Percentiles rank a stretch among this genome's conserved stretches.
Conservation (phyloP, 37 sponge, comb jelly and placozoan genomes). For the Cladorhizidae sp. region DNA sequence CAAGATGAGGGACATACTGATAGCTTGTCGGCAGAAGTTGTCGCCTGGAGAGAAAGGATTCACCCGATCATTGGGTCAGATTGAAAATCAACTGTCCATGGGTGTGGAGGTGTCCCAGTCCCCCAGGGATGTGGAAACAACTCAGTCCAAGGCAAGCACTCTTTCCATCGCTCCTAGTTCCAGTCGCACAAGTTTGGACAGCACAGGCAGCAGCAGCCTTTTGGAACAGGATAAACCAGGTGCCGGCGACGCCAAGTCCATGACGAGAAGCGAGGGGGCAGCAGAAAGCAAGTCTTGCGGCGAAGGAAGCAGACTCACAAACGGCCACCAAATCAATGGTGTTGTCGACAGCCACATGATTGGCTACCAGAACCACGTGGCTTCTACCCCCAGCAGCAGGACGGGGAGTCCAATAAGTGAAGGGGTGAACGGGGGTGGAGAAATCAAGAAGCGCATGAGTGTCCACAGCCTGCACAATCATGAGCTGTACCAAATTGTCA, state of each 20-base stretch:
- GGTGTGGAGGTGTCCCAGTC: background rate
- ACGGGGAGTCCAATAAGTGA: no score
- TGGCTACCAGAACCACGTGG: background rate
- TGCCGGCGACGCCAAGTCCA: background rate
- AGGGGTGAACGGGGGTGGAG: background rate
- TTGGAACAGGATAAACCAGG: background rate
- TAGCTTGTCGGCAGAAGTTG: conserved; percentile 9
- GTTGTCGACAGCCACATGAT: background rate
- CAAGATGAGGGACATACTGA: conserved; percentile 41
- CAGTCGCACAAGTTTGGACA: conserved; percentile 49
- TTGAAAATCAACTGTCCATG: no score
- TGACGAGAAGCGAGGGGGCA: background rate
- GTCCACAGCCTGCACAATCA: background rate
- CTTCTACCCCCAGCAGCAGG: no score
- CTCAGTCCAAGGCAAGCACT: background rate
- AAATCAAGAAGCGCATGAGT: background rate
- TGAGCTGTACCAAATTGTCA: background rate
- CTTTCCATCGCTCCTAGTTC: background rate
- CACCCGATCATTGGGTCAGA: no score
- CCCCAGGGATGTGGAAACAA: background rate
- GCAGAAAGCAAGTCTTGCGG: background rate
- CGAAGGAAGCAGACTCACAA: background rate
- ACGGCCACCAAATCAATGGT: no score
- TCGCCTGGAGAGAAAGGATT: no score
- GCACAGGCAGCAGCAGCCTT: conserved; percentile 39